Evolutionary conservation across 2,113 vertebrate genomes (phyloP).

Genomic region (Enhydra lutris): DNA sequence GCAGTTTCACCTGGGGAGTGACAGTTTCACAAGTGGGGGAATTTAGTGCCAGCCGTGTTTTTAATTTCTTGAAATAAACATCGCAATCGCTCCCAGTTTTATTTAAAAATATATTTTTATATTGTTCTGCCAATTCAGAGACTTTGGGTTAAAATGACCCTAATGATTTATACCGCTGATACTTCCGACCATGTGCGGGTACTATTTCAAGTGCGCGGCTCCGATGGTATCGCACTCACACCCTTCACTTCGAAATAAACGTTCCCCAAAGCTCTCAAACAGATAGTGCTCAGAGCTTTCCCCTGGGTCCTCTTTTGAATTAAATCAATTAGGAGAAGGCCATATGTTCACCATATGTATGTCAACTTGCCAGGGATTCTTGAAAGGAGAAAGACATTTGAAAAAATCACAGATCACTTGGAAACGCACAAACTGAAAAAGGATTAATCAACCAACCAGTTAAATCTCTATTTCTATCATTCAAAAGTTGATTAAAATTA

Average conservation of each 20-base stretch:
- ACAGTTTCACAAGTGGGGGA: slow-evolving; percentile 15
- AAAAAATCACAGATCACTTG: slow-evolving; percentile 60
- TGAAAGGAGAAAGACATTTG: slow-evolving; percentile 58
- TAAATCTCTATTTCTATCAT: slow-evolving; percentile 53
- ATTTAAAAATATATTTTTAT: background rate
- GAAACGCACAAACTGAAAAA: slow-evolving; percentile 66
- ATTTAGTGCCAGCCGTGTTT: background rate
- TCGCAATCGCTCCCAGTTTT: background rate
- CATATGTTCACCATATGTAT: slow-evolving; percentile 84
- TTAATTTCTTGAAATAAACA: slow-evolving; percentile 29
- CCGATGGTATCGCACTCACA: slow-evolving; percentile 71
- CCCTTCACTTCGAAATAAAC: slow-evolving; percentile 75
- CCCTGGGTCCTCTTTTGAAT: slow-evolving; percentile 75
- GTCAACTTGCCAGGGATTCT: slow-evolving; percentile 75
- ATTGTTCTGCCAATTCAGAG: slow-evolving; percentile 16
- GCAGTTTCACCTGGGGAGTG: slow-evolving; percentile 56
- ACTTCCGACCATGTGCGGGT: background rate
- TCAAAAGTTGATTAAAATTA: slow-evolving; percentile 58
- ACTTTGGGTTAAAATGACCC: slow-evolving; percentile 16
- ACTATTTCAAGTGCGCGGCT: background rate
- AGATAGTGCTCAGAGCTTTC: slow-evolving; percentile 78
- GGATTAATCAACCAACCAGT: slow-evolving; percentile 56
- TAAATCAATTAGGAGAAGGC: slow-evolving; percentile 78
- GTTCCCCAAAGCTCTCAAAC: slow-evolving; percentile 70
- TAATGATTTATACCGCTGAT: slow-evolving; percentile 24